These are phyloP conservation scores for Vanessa tameamea DNA, from an alignment of 1,140 invertebrate genomes.

Conservation along the genomic window DNA sequence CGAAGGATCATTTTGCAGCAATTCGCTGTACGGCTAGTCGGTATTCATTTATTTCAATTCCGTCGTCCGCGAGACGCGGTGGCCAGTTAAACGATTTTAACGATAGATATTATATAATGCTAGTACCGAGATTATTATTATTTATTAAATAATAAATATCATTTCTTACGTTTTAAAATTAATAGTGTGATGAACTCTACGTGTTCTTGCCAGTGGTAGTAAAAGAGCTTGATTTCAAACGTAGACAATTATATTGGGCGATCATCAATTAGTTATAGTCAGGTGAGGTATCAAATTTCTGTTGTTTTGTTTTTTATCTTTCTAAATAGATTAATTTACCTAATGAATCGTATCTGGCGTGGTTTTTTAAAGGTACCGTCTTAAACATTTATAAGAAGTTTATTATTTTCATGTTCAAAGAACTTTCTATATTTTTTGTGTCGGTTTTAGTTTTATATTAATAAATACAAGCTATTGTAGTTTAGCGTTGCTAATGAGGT, in stretches of 20 bases:
- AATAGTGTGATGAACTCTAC: not conserved
- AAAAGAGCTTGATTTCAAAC: not conserved
- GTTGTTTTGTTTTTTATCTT: not conserved
- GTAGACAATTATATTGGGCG: not conserved
- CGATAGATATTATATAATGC: slow-evolving; percentile 2
- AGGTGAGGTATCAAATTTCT: not conserved
- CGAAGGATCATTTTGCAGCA: slow-evolving; percentile 28
- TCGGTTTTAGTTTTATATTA: no score
- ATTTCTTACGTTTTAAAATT: not conserved
- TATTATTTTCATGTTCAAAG: no score
- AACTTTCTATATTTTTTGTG: no score
- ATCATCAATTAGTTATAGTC: not conserved
- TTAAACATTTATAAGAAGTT: no score
- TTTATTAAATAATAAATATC: not conserved
- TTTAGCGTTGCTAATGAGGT: not conserved
- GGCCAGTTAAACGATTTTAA: slow-evolving; percentile 31
- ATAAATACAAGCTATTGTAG: not conserved
- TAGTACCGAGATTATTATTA: not conserved
- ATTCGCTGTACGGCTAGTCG: slow-evolving; percentile 15
- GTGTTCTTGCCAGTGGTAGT: not conserved
- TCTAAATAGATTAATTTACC: not conserved
- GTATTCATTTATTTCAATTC: slow-evolving; percentile 56
- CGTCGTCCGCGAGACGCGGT: slow-evolving; percentile 45
- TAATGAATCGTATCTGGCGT: no score
- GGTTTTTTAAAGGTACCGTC: no score